Percentiles rank a stretch among this genome's conserved stretches.
Conservation (phyloP, 2,113 vertebrate species). For the Paradoxurus hermaphroditus region DNA sequence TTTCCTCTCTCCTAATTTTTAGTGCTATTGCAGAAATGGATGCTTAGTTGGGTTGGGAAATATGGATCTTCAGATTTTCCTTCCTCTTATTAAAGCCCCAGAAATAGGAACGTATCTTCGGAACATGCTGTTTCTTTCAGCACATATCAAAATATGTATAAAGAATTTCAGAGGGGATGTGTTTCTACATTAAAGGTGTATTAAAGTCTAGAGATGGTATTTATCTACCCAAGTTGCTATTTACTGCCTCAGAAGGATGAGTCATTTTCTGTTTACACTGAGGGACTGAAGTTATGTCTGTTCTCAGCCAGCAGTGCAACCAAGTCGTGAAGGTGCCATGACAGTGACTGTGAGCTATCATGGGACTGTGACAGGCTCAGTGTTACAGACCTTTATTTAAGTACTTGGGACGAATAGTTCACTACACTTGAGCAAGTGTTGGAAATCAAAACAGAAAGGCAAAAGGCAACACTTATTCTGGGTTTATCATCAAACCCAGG, state of each 20-base stretch:
- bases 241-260: not conserved
- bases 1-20: not conserved
- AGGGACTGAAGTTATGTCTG: not conserved
- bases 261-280: slow-evolving; percentile 5
- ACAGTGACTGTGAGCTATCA: not conserved
- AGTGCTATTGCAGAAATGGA: not conserved
- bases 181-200: not conserved
- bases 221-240: not conserved
- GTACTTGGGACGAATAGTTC: not conserved
- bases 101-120: not conserved
- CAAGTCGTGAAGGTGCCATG: not conserved
- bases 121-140: not conserved
- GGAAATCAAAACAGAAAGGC: not conserved
- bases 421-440: not conserved
- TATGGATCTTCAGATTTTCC: not conserved
- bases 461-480: not conserved
- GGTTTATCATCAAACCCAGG: not conserved
- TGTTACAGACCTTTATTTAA: not conserved
- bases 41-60: not conserved
- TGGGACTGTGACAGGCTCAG: not conserved
- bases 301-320: not conserved
- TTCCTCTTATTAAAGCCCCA: not conserved
- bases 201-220: not conserved
- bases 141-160: not conserved
- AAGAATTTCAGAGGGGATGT: not conserved